A percentile compares a stretch with the other conserved stretches of the same genome.
Conservation (phyloP, 2,113 vertebrate species). For the Pollimyrus isidori region DNA sequence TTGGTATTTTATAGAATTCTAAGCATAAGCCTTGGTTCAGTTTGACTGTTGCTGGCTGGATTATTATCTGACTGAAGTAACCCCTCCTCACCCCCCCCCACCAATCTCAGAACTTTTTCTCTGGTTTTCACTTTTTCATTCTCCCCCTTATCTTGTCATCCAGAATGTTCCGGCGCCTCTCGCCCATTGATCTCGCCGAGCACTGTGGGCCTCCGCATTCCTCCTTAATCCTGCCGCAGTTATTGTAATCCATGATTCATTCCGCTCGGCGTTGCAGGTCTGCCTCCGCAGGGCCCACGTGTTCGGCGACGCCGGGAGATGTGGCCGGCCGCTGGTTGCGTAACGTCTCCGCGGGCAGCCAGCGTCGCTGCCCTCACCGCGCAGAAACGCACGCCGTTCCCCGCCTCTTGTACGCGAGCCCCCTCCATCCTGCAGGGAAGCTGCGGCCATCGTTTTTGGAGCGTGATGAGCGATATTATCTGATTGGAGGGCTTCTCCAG, state of each 20-base stretch:
- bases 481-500: neutral
- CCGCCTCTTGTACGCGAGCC: constrained; percentile 4
- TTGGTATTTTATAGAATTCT: neutral
- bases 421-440: constrained; percentile 11
- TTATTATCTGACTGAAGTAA: neutral
- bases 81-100: neutral
- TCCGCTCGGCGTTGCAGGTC: neutral
- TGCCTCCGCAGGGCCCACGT: neutral
- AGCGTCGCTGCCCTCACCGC: neutral
- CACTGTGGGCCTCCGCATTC: neutral
- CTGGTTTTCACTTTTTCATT: neutral
- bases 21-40: neutral
- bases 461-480: neutral
- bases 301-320: neutral
- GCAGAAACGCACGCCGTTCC: neutral
- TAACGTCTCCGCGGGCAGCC: neutral
- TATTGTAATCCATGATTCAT: constrained; percentile 11
- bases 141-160: neutral
- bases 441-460: neutral
- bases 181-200: constrained; percentile 8
- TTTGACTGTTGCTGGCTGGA: neutral
- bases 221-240: neutral
- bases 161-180: constrained; percentile 14
- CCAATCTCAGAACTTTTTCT: neutral
- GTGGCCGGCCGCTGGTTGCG: neutral